phyloP scores from a whole-genome alignment of 2,113 vertebrate genomes.

The Petromus typicus region DNA sequence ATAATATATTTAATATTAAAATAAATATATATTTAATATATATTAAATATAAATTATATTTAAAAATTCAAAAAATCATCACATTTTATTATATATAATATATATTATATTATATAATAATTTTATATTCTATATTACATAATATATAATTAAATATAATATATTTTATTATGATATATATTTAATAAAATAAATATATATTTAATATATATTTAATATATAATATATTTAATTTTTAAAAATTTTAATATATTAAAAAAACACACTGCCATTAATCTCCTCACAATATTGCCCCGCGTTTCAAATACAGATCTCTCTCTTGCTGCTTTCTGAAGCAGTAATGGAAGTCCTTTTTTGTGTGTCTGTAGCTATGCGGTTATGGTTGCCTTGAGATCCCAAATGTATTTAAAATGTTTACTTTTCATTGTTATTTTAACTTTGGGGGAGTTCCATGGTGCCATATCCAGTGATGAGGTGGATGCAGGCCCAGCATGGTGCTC shows the following conservation, averaged over 20 bases:
- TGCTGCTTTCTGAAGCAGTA: background rate
- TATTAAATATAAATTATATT: no score
- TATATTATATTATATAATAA: no score
- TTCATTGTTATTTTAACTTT: background rate
- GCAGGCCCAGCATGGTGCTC: background rate
- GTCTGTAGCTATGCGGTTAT: background rate
- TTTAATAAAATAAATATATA: no score
- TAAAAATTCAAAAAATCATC: no score
- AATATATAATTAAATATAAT: no score
- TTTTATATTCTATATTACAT: no score
- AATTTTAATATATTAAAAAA: background rate
- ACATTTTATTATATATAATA: no score
- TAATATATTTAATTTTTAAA: background rate
- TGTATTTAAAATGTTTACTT: background rate
- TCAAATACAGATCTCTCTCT: background rate
- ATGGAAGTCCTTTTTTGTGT: background rate
- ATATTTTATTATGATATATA: no score
- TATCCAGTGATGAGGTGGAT: background rate
- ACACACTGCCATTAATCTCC: background rate
- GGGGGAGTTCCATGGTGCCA: background rate
- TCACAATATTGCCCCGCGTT: background rate
- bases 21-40: no score
- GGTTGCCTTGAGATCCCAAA: background rate
- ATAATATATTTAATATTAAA: no score
- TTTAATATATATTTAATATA: no score